Percentiles rank a stretch among this genome's conserved stretches.
Evolutionary conservation across 2,113 vertebrate species (phyloP).

Genomic region (Myocastor coypus): DNA sequence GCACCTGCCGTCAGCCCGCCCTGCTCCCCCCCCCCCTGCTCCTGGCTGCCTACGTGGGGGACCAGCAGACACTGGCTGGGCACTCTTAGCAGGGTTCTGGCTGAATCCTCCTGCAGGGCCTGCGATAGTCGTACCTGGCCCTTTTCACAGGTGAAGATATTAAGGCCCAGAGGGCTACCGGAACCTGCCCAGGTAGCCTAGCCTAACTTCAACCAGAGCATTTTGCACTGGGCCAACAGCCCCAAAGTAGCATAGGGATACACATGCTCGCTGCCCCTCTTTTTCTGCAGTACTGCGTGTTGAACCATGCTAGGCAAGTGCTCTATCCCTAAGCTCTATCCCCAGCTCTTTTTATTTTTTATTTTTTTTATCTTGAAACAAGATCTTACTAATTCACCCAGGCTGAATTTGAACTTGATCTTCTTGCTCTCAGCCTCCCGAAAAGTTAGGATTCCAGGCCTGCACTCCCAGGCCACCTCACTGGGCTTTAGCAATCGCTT

Average conservation of each 20-base stretch:
- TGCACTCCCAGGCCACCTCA: background rate
- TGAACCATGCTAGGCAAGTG: background rate
- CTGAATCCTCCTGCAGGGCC: background rate
- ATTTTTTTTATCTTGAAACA: background rate
- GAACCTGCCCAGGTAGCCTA: background rate
- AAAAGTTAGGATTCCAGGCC: background rate
- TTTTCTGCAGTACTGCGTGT: background rate
- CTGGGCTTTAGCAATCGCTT: background rate
- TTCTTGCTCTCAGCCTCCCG: background rate
- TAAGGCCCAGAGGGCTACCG: background rate
- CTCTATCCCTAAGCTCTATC: background rate
- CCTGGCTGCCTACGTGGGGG: fast-evolving
- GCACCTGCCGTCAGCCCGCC: too few species aligned
- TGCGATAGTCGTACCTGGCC: background rate
- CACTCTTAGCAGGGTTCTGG: too few species aligned
- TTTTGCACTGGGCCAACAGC: too few species aligned
- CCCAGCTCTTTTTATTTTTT: background rate
- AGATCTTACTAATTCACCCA: background rate
- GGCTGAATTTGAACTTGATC: background rate
- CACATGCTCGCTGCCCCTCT: background rate
- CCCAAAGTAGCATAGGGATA: background rate
- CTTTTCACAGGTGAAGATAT: background rate
- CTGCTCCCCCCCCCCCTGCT: fast-evolving
- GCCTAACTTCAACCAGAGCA: background rate
- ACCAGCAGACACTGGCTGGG: background rate